Base-by-base conservation (phyloP, 53 echinoderm and acorn worm genomes). In the Luidia sarsii region DNA sequence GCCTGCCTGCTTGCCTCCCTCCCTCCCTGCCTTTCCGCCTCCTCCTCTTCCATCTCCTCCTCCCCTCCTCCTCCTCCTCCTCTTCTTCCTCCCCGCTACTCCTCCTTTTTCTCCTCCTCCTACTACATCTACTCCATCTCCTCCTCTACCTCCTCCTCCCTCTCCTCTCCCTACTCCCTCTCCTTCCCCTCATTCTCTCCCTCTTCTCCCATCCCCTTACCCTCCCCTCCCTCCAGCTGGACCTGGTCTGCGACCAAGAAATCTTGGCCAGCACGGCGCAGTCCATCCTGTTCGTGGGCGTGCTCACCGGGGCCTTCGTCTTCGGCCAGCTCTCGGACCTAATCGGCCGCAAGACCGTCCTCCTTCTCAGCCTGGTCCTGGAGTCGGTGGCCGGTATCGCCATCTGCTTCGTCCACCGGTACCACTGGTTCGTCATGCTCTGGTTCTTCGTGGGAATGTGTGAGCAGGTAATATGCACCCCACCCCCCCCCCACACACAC, bases 361-460 rank as follows among this genome's bases (percentile, higher is more conserved):
- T 87, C 24, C 37, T 86, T 1, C 16, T 83, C 3, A 72, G 86
- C 50, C 56, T 93, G 10, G 15, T 93, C 5, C 70, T 85, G 21
- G 87, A 90, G 57, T 79, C 64, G 8, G 50, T 86, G 14, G 72
- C 69, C 28, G 93, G 93, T 31, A 91, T 83, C 18, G 49, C 86
- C 5, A 55, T 83, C 28, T 87, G 57, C n/a, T 69, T 93, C 24
- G 65, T 87, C 7, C 80, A 86, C 33, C 70, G 67, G 36, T 93
- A 93, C 62, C 63, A 71, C 32, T 83, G 83, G 20, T 93, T 93
- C 79, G 90, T 80, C 48, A 65, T 64, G 9, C 23, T 90, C 18
- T 93, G 90, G 87, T 93, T 93, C 38, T 75, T 93, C n/a, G 67
- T 90, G 25, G 90, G 90, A 4, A 90, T 92, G 89, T 90, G 85